Base-by-base conservation (phyloP, 1,140 invertebrate genomes). In the Pentalonia nigronervosa region DNA sequence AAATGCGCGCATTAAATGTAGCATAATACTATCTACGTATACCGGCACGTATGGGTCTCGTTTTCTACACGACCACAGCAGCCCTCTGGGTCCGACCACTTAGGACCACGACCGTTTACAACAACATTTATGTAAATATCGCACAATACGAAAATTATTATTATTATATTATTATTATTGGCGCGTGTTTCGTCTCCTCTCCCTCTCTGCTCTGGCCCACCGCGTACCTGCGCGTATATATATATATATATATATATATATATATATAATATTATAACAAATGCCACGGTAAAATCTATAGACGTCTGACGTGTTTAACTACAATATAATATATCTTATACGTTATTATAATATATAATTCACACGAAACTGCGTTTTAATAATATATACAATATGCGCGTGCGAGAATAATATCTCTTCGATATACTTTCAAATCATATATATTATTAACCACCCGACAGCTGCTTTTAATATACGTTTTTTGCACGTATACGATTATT, bases 91-190 rank as follows among this genome's bases (percentile, higher is more conserved):
- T n/a, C 34, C 88, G n/a, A 88, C 48, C 87, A 88, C 47, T 88
- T 88, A 88, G 34, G 88, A 41, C 9, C 87, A 41, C 83, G 45
- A 48, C 84, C 34, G 34, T 56, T 89, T 89, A 89, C 41, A 89
- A 56, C 20, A 89, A 53, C 21, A 41, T 89, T 89, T 89, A 89
- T 89, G 88, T 89, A 89, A 89, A 89, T 89, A 89, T 89, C 34
- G 50, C 87, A 23, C 87, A 53, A 89, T 86, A 30, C 48, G n/a
- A 36, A 34, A 34, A 36, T n/a, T 34, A 36, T 50, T 53, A 88
- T 87, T 50, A 88, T 87, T 53, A 2, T 41, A 41, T 41, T 87
- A 88, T 50, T 88, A 53, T 87, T 45, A 87, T 87, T 47, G 41
- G 84, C 41, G 41, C 84, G 84, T 41, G 83, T 84, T 84, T n/a